Conservation (phyloP, 2,888 invertebrate species). For the Tetranychus piercei region DNA sequence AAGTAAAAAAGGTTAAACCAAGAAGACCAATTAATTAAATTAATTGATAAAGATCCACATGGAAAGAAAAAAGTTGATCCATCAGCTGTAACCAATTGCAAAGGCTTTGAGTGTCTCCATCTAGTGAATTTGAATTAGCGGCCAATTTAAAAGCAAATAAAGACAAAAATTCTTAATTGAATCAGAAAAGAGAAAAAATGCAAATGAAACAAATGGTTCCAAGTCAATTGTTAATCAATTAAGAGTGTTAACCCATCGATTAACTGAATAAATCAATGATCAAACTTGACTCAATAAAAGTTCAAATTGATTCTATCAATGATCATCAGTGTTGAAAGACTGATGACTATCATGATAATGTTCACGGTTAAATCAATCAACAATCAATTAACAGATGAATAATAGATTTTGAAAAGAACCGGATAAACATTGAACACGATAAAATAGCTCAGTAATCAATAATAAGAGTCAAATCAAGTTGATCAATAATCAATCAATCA, state of each 20-base stretch:
- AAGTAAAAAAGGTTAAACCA: not conserved
- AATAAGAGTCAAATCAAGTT: not conserved
- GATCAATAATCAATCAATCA: not conserved
- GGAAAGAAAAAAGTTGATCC: not conserved
- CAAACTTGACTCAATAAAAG: no score
- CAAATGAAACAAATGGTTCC: not conserved
- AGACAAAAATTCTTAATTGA: not conserved
- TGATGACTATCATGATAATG: not conserved
- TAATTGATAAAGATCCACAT: not conserved
- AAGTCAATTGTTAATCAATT: not conserved
- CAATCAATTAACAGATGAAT: not conserved
- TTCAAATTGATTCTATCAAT: no score
- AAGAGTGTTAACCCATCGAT: not conserved
- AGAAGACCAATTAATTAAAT: not conserved
- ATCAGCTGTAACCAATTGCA: not conserved
- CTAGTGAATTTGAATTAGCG: not conserved
- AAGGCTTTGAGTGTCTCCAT: not conserved
- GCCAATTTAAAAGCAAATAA: not conserved
- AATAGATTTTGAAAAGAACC: not conserved
- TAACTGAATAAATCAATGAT: not conserved
- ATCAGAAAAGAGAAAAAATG: not conserved
- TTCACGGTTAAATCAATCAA: not conserved
- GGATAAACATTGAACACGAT: not conserved
- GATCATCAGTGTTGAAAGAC: no score
- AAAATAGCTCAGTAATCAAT: not conserved